phyloP scores from a whole-genome alignment of 1,140 invertebrate genomes.

The Pseudobourletiella spinata region DNA sequence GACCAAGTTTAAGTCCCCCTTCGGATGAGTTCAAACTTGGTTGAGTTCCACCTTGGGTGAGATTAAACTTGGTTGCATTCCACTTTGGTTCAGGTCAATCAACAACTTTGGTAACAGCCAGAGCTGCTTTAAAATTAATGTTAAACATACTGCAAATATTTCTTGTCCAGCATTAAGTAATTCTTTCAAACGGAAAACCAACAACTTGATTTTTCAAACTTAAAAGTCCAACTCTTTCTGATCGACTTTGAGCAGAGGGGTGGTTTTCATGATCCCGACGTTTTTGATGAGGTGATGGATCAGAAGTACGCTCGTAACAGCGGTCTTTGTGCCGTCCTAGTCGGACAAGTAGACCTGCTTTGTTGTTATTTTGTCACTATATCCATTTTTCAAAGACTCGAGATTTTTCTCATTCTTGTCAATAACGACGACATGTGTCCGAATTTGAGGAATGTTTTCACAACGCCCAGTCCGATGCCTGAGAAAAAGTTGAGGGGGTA shows the following conservation, averaged over 20 bases:
- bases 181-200: background rate
- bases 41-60: too few species aligned
- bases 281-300: constrained; percentile 7
- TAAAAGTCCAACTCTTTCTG: background rate
- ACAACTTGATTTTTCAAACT: background rate
- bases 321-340: background rate
- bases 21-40: too few species aligned
- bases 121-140: too few species aligned
- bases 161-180: background rate
- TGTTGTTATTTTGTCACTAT: background rate
- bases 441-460: background rate
- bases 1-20: too few species aligned
- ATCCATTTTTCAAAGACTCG: background rate
- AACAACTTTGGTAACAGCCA: too few species aligned
- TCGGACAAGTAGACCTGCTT: background rate
- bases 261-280: background rate
- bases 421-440: background rate
- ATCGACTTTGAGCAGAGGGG: background rate
- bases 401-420: background rate
- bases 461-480: background rate
- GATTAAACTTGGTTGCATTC: too few species aligned
- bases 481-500: too few species aligned
- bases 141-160: background rate
- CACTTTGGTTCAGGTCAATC: too few species aligned
- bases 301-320: background rate